Evolutionary conservation across 2,113 vertebrate species (phyloP).

Genomic region (Cynoglossus semilaevis): DNA sequence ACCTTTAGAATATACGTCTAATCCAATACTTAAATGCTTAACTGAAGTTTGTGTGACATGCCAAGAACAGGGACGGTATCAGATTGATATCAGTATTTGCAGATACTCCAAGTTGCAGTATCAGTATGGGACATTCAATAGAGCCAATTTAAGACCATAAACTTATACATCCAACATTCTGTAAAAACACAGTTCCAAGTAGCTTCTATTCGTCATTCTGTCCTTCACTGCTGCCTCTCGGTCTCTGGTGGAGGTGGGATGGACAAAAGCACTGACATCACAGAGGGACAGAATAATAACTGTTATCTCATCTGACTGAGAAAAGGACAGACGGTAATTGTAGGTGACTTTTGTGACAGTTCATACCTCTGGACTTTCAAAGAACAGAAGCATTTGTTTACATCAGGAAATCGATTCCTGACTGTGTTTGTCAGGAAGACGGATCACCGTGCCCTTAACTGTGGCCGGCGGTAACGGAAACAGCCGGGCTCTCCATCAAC

Average conservation of each 20-base stretch:
- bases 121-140: no score
- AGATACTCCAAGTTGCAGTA: no score
- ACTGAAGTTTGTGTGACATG: no score
- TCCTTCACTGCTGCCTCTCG: no score
- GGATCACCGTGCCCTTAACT: conserved; percentile 41
- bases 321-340: background rate
- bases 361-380: conserved; percentile 31
- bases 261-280: background rate
- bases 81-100: no score
- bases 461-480: background rate
- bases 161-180: no score
- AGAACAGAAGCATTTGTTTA: conserved; percentile 37
- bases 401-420: conserved; percentile 34
- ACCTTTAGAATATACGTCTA: no score
- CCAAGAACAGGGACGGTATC: no score
- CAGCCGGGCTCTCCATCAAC: conserved; percentile 12
- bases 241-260: background rate
- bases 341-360: conserved; percentile 19
- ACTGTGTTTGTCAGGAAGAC: conserved; percentile 42
- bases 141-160: no score
- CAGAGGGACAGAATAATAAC: conserved; percentile 22
- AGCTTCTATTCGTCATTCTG: no score
- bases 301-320: conserved; percentile 30
- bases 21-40: no score
- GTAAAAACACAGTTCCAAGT: no score